Evolutionary conservation across 2,797 vertebrate genomes (phyloP).

Genomic region (Acipenser oxyrinchus): DNA sequence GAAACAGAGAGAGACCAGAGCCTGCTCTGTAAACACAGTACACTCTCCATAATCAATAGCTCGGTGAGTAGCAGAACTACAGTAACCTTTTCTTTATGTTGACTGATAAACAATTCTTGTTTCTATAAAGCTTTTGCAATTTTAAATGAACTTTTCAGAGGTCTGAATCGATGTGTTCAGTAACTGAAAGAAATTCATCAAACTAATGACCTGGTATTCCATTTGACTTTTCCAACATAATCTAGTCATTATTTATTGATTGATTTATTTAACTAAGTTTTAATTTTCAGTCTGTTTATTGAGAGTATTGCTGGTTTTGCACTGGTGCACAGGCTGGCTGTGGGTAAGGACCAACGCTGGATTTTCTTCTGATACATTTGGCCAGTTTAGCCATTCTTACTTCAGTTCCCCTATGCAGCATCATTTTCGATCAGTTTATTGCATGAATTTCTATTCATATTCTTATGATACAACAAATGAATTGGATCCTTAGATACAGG

Average conservation of each 20-base stretch:
- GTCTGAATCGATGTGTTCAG: background rate
- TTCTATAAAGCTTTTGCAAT: slow-evolving; percentile 3
- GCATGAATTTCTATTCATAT: no score
- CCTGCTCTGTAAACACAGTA: background rate
- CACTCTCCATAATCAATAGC: background rate
- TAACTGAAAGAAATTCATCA: slow-evolving; percentile 2
- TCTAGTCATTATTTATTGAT: background rate
- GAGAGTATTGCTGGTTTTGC: no score
- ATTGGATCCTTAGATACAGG: no score
- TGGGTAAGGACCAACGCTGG: no score
- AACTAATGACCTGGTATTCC: background rate
- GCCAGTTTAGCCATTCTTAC: no score
- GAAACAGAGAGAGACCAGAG: background rate
- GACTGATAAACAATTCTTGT: background rate
- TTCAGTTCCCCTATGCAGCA: no score
- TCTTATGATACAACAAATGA: no score
- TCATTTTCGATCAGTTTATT: no score
- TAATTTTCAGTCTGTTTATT: no score
- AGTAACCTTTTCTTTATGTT: slow-evolving; percentile 6
- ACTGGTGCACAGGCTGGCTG: no score
- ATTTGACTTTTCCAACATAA: background rate
- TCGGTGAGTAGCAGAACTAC: background rate
- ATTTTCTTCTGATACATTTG: no score
- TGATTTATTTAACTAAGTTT: background rate
- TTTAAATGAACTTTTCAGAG: slow-evolving; percentile 1